These are phyloP conservation scores for Zaprionus lineosus DNA, from an alignment of 2,888 invertebrate species.

Conservation along the genomic window DNA sequence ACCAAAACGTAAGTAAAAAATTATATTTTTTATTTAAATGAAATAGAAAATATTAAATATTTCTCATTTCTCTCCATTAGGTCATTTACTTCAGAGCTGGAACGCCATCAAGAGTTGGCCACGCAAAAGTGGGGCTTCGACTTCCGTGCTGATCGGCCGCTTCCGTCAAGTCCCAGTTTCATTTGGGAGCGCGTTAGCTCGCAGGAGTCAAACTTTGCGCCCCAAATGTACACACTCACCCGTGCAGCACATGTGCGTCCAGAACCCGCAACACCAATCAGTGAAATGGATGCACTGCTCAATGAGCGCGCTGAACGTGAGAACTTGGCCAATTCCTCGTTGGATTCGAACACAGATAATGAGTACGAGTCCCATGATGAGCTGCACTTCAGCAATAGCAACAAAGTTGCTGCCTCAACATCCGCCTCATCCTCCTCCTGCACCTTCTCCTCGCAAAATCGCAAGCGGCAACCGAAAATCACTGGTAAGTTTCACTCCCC, in stretches of 20 bases:
- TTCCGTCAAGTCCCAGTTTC: constrained; percentile 72
- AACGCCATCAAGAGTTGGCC: constrained; percentile 85
- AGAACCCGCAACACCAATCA: constrained; percentile 28
- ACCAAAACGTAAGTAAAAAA: constrained; percentile 77
- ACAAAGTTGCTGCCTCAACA: constrained; percentile 35
- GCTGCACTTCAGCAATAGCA: constrained; percentile 51
- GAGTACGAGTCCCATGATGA: constrained; percentile 81
- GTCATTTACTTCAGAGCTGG: constrained; percentile 77
- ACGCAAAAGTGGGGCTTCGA: constrained; percentile 84
- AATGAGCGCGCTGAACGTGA: constrained; percentile 81
- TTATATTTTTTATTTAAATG: background rate
- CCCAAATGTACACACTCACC: constrained; percentile 82
- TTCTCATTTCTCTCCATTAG: constrained; percentile 57
- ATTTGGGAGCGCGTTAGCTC: constrained; percentile 82
- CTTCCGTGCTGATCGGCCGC: constrained; percentile 80
- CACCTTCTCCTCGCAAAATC: constrained; percentile 42
- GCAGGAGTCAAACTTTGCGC: constrained; percentile 78
- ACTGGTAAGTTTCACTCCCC: constrained; percentile 79
- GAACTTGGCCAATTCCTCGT: constrained; percentile 65
- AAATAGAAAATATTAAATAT: background rate
- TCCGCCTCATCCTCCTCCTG: constrained; percentile 32
- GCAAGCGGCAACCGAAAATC: constrained; percentile 82
- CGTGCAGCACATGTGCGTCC: constrained; percentile 82
- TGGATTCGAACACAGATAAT: constrained; percentile 75
- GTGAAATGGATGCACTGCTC: constrained; percentile 72